Base-by-base conservation (phyloP, 2,888 invertebrate species). In the Branchipolynoe longqiensis region DNA sequence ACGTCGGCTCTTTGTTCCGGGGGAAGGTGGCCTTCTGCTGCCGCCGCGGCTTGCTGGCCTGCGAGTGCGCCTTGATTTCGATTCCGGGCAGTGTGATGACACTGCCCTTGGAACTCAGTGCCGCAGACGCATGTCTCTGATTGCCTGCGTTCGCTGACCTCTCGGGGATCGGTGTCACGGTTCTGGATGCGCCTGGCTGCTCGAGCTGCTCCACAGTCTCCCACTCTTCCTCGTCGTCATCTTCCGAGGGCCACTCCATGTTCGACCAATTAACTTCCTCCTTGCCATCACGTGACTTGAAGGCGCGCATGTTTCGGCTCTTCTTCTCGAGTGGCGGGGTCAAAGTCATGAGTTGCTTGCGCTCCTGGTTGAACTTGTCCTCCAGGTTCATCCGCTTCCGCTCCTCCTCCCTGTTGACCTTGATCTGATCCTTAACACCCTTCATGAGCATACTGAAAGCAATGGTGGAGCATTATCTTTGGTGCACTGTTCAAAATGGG, bases 351-450 rank as follows among this genome's bases (percentile, higher is more conserved):
- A 78, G 31, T 12, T 48, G 78, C 31, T 33, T 62, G 25, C 48
- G 74, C 33, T 58, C 74, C 36, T 85, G 54, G 41, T 78, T 41
- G 38, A 40, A 74, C 25, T 48, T 59, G 36, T 62, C 38, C 56
- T 85, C 85, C 22, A 31, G 83, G 59, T 28, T 25, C 82, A 62
- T 58, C 31, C 69, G 59, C 56, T 81, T 64, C 38, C 38, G 84
- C 48, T 87, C 87, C 56, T 87, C 87, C 22, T 41, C 86, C 14
- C 88, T 82, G 78, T 87, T 87, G 22, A 85, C 62, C 62, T 81
- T 85, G 54, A 86, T 85, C 83, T 89, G 89, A 14, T 88, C 86
- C 82, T 87, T 86, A 3, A 89, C 88, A 8, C 88, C 88, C 38
- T 73, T 81, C 69, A 89, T 86, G 40, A 89, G 82, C 3, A 87